Conservation (phyloP, 1,140 invertebrate genomes). For the Ephestia elutella region DNA sequence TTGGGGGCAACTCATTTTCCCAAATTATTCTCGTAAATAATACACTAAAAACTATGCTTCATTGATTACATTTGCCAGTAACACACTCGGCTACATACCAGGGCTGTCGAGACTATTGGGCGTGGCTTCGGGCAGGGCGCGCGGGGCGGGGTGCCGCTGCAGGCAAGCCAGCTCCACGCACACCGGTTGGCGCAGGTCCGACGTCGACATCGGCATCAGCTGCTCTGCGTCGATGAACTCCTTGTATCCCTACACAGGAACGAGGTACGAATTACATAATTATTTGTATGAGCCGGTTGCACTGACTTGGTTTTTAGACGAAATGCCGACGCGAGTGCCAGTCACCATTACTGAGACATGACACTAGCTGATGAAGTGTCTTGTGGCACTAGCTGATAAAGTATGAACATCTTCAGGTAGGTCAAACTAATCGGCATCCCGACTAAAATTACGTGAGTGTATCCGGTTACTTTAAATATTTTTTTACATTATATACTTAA, state of each 20-base stretch:
- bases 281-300: not conserved
- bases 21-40: no score
- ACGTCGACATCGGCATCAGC: conserved; percentile 87
- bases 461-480: no score
- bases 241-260: conserved; percentile 83
- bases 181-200: conserved; percentile 84
- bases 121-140: conserved; percentile 66
- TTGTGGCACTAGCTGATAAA: no score
- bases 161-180: conserved; percentile 86
- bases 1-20: no score
- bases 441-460: no score
- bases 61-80: conserved; percentile 22
- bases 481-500: no score
- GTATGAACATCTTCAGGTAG: no score
- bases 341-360: no score
- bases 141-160: conserved; percentile 70
- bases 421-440: no score
- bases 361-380: no score
- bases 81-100: conserved; percentile 38
- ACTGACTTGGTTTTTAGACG: no score
- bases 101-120: conserved; percentile 73
- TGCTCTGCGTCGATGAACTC: conserved; percentile 91
- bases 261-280: not conserved
- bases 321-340: no score
- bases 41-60: not conserved